A percentile compares a stretch with the other conserved stretches of the same genome.
Evolutionary conservation across 1,140 invertebrate genomes (phyloP).

Genomic region (Temnothorax nylanderi): DNA sequence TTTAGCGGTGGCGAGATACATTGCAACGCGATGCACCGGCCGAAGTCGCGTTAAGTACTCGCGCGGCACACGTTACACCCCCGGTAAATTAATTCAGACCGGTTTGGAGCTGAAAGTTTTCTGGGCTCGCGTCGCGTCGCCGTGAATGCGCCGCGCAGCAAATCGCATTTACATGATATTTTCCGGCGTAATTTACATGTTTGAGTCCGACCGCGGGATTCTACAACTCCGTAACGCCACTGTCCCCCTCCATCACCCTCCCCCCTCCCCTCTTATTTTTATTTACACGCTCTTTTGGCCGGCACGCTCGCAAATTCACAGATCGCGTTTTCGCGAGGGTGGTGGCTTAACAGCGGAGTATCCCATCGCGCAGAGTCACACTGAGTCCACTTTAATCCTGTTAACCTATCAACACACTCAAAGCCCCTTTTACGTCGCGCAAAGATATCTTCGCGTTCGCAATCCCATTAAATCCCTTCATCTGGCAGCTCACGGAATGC

Average conservation of each 20-base stretch:
- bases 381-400: slow-evolving; percentile 70
- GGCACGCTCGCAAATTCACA: slow-evolving; percentile 56
- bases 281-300: slow-evolving; percentile 55
- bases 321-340: slow-evolving; percentile 28
- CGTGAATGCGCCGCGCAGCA: slow-evolving; percentile 30
- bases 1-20: slow-evolving; percentile 11
- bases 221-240: not conserved
- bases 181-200: slow-evolving; percentile 58
- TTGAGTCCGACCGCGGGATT: slow-evolving; percentile 41
- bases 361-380: slow-evolving; percentile 63
- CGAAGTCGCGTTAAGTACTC: slow-evolving; percentile 48
- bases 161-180: slow-evolving; percentile 62
- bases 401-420: slow-evolving; percentile 75
- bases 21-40: not conserved
- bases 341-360: slow-evolving; percentile 57
- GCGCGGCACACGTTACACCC: slow-evolving; percentile 11
- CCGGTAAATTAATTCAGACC: slow-evolving; percentile 52
- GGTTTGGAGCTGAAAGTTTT: slow-evolving; percentile 51
- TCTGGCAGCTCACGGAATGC: slow-evolving; percentile 57
- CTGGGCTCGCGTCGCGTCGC: slow-evolving; percentile 33
- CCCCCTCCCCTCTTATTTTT: slow-evolving; percentile 18
- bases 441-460: slow-evolving; percentile 72
- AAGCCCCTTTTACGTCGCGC: slow-evolving; percentile 63
- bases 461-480: slow-evolving; percentile 73
- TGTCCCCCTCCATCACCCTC: rapidly evolving